These are phyloP conservation scores for Crambe crambe DNA, from an alignment of 37 sponge, comb jelly and placozoan species.

Conservation along the genomic window DNA sequence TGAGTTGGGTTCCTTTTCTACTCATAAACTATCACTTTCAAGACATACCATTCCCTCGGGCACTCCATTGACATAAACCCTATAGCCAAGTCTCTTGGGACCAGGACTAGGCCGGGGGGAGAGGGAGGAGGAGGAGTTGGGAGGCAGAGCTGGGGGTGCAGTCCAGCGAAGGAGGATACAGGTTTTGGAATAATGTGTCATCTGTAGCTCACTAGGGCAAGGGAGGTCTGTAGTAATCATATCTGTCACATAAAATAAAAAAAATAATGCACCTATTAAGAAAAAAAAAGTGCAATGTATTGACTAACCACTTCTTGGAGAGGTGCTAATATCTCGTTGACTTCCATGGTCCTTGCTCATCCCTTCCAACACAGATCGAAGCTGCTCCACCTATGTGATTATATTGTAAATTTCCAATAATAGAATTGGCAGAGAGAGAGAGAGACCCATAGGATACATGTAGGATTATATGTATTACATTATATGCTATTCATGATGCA, in stretches of 20 bases:
- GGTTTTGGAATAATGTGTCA: conserved; percentile 51
- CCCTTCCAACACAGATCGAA: too few species aligned
- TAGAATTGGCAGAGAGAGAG: too few species aligned
- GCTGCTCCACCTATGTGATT: too few species aligned
- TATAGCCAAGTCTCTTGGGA: conserved; percentile 32
- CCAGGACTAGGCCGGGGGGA: too few species aligned
- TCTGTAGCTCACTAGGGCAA: conserved; percentile 34
- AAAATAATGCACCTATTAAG: background rate
- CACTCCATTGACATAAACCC: conserved; percentile 56
- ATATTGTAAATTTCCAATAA: too few species aligned
- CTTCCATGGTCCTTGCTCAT: too few species aligned
- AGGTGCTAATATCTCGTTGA: too few species aligned
- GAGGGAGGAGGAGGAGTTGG: background rate
- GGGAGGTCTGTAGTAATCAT: conserved; percentile 24
- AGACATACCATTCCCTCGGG: conserved; percentile 68
- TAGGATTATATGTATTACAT: too few species aligned
- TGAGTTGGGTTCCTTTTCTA: background rate
- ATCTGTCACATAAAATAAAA: background rate
- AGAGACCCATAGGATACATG: too few species aligned
- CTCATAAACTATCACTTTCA: background rate
- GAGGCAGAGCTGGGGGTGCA: background rate
- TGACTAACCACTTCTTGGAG: too few species aligned
- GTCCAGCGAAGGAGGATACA: conserved; percentile 66
- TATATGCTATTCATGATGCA: too few species aligned
- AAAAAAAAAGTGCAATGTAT: too few species aligned